These are phyloP conservation scores for Daboia siamensis DNA, from an alignment of 2,113 vertebrate genomes.

Conservation along the genomic window DNA sequence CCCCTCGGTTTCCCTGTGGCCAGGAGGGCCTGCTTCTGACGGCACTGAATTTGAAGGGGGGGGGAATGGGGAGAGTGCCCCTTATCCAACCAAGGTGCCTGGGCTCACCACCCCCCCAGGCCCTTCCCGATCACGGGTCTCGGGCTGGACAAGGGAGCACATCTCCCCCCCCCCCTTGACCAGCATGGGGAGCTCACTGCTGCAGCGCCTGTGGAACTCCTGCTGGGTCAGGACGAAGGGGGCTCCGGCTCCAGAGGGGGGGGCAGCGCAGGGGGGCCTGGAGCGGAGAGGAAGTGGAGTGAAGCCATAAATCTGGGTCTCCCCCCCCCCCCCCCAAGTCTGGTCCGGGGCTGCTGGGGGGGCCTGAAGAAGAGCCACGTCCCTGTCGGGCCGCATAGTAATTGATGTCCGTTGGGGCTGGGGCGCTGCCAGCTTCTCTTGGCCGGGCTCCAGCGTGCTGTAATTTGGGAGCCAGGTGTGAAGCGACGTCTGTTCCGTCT, in stretches of 20 bases:
- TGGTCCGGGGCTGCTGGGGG: slow-evolving; percentile 65
- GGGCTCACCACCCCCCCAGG: not conserved
- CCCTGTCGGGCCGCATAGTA: slow-evolving; percentile 72
- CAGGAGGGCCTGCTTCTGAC: not conserved
- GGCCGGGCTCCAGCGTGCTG: slow-evolving; percentile 75
- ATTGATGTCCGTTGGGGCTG: slow-evolving; percentile 83
- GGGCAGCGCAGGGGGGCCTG: not conserved
- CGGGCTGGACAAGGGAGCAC: too few species aligned
- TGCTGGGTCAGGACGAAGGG: not conserved
- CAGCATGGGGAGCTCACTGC: not conserved
- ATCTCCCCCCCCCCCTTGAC: too few species aligned
- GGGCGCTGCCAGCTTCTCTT: slow-evolving; percentile 77
- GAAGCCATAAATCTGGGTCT: slow-evolving; percentile 65
- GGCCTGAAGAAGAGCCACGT: slow-evolving; percentile 59
- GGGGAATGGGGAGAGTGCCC: not conserved
- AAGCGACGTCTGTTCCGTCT: slow-evolving; percentile 79
- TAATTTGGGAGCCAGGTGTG: slow-evolving; percentile 80
- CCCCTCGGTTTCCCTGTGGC: not conserved
- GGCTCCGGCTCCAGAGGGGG: not conserved
- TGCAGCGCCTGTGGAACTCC: not conserved
- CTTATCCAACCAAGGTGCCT: not conserved
- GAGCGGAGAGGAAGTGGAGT: not conserved
- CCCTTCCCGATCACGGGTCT: not conserved
- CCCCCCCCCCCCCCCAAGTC: not conserved
- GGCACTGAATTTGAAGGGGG: too few species aligned